phyloP scores from a whole-genome alignment of 2,888 invertebrate genomes.

The Cataglyphis livida region DNA sequence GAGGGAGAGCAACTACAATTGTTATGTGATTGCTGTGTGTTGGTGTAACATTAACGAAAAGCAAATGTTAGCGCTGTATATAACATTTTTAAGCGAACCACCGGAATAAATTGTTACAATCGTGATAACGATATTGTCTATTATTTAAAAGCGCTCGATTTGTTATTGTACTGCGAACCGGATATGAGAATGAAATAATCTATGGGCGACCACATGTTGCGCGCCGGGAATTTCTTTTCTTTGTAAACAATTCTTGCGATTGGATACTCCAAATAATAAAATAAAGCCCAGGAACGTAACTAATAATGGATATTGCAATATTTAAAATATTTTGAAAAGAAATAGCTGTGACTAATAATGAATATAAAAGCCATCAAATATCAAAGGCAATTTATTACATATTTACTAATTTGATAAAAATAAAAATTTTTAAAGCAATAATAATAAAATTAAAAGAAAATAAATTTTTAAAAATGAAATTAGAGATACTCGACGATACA shows the following conservation, averaged over 20 bases:
- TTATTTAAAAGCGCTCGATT: constrained; percentile 58
- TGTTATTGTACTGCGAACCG: constrained; percentile 52
- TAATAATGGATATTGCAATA: constrained; percentile 7
- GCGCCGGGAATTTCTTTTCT: constrained; percentile 50
- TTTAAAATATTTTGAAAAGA: constrained; percentile 8
- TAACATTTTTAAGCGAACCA: constrained; percentile 36
- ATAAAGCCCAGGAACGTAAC: not conserved
- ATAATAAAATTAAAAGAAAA: not conserved
- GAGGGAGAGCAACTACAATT: not conserved
- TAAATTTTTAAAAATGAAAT: not conserved
- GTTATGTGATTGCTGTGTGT: not conserved
- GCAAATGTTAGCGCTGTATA: constrained; percentile 35
- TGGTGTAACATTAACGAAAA: constrained; percentile 40
- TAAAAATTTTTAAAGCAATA: not conserved
- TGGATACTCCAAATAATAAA: constrained; percentile 30
- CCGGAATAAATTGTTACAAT: constrained; percentile 41
- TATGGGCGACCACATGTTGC: constrained; percentile 52
- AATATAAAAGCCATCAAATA: not conserved
- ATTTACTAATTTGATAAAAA: not conserved
- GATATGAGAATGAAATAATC: constrained; percentile 51
- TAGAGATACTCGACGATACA: not conserved
- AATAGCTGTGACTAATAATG: not conserved
- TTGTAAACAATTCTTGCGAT: constrained; percentile 49
- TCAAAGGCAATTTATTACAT: not conserved
- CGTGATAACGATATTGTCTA: constrained; percentile 46